Percentiles rank a stretch among this genome's conserved stretches.
Evolutionary conservation across 2,797 vertebrate species (phyloP).

Genomic region (Simalia tracyae): DNA sequence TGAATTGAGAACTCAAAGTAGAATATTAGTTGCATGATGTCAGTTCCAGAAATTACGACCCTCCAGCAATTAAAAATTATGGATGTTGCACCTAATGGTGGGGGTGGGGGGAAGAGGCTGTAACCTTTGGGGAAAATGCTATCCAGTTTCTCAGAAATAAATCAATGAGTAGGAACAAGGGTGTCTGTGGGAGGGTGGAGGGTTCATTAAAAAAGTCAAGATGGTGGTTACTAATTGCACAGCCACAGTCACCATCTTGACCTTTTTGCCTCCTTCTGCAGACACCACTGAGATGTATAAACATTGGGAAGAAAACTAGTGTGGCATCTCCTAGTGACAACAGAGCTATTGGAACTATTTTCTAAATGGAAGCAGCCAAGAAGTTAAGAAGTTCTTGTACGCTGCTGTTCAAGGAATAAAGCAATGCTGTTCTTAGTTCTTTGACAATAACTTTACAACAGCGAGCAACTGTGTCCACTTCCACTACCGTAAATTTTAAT

Average conservation of each 20-base stretch:
- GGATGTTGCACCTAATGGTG: background rate
- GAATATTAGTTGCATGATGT: background rate
- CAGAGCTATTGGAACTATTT: background rate
- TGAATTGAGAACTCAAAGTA: background rate
- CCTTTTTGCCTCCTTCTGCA: background rate
- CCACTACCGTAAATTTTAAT: conserved; percentile 18
- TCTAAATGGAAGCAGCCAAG: background rate
- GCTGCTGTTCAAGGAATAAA: background rate
- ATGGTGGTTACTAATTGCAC: background rate
- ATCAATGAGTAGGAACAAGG: background rate
- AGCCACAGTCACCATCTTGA: background rate
- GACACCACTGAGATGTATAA: background rate
- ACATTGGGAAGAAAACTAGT: background rate
- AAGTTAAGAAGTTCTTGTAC: background rate
- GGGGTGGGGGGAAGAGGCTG: background rate
- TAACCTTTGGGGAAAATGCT: background rate
- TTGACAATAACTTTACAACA: background rate
- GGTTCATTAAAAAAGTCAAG: too few relatives aligned
- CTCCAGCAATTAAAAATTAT: background rate
- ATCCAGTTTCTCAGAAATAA: background rate
- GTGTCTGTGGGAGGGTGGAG: background rate
- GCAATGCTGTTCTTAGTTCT: background rate
- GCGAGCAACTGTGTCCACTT: background rate
- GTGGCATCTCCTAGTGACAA: background rate
- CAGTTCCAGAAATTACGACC: background rate